Evolutionary conservation across 2,113 vertebrate genomes (phyloP), one percentile per base, ranked within the genome.

Genomic region (Phycodurus eques): DNA sequence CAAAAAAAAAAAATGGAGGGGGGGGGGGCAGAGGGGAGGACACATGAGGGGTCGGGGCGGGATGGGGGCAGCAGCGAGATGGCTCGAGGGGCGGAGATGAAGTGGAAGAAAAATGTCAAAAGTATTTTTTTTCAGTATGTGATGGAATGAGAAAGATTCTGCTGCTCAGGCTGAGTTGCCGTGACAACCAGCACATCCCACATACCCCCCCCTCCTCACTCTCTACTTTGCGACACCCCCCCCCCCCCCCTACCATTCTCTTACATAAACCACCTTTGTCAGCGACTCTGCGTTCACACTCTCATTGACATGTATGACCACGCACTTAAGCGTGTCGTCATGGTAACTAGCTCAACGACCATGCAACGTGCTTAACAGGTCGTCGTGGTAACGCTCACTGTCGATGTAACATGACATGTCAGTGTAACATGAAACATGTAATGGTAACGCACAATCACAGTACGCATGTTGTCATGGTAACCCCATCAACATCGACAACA

Each of bases 251-350:
- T 56, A 57, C 22, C 56, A 31, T 59, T 13, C 70, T 68, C 87
- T 85, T 88, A 84, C 79, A 80, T 90, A 87, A 90, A 88, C 78
- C 86, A 79, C 44, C 72, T 19, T 75, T 59, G 56, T 59, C 56
- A 27, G 56, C 22, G 4, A 13, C 80, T 83, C 75, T 77, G 76
- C 79, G 9, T 65, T n/a, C 35, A 35, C 19, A 14, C 60, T 31
- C 39, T 20, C 27, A 43, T 20, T 73, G 72, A 61, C 71, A 8
- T 47, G 54, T 6, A 43, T 71, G 56, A 67, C 8, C 35, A 43
- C 79, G 35, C 76, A 35, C 17, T 14, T 54, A n/a, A n/a, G n/a
- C 20, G 53, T 22, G 62, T 65, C 42, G n/a, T 44, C 62, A 27
- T 22, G 33, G 62, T 43, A 39, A 20, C 61, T 0, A 35, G 19